These are phyloP conservation scores for Desmophyllum pertusum DNA, from an alignment of 92 coral and sea anemone species.

Conservation along the genomic window DNA sequence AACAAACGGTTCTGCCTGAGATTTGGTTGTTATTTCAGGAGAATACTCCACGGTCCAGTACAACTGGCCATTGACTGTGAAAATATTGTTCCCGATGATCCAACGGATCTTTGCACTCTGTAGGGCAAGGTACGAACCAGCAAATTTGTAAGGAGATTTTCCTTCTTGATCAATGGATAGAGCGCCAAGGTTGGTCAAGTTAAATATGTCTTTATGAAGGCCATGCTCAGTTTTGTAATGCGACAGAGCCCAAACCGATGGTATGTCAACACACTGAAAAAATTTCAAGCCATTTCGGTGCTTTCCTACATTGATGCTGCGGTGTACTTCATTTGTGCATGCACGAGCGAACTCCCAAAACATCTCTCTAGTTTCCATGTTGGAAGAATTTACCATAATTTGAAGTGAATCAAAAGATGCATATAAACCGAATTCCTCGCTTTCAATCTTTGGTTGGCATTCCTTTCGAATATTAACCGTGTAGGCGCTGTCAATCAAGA, in stretches of 20 bases:
- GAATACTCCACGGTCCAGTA: constrained; percentile 7
- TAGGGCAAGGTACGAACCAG: background rate
- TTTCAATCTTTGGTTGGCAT: too few relatives aligned
- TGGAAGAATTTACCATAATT: too few relatives aligned
- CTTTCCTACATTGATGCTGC: background rate
- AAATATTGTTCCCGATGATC: background rate
- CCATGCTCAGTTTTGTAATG: background rate
- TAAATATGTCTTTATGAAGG: background rate
- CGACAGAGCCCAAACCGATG: background rate
- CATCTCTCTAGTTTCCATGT: too few relatives aligned
- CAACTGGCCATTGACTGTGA: background rate
- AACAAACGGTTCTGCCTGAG: constrained; percentile 4
- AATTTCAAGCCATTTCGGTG: background rate
- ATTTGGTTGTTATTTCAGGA: background rate
- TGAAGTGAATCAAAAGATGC: background rate
- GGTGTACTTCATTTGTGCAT: too few relatives aligned
- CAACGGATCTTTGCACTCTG: background rate
- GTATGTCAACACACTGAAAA: background rate
- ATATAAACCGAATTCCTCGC: constrained; percentile 2
- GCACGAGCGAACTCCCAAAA: too few relatives aligned
- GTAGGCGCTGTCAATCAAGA: background rate
- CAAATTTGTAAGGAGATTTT: background rate
- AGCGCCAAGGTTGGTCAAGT: constrained; percentile 2
- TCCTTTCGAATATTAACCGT: too few relatives aligned
- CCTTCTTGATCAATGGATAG: too few relatives aligned